phyloP scores from a whole-genome alignment of 1,140 invertebrate species.

The Pomacea maculata region DNA sequence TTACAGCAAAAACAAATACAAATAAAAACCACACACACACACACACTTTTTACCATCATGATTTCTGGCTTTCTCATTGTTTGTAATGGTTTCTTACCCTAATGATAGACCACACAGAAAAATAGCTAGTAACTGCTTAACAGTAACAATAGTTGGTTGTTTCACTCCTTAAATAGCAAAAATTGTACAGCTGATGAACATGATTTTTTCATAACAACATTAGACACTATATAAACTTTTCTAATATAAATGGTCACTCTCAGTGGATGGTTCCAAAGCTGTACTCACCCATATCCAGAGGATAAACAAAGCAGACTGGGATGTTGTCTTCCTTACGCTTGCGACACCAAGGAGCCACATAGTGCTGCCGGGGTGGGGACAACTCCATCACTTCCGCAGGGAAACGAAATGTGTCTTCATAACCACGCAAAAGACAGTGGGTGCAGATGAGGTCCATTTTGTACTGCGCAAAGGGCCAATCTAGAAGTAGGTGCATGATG shows the following conservation, averaged over 20 bases:
- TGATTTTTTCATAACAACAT: too few species aligned
- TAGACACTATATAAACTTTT: too few species aligned
- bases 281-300: conserved; percentile 51
- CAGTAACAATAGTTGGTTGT: too few species aligned
- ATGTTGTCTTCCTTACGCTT: conserved; percentile 37
- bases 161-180: too few species aligned
- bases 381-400: conserved; percentile 50
- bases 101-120: too few species aligned
- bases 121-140: too few species aligned
- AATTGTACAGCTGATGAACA: too few species aligned
- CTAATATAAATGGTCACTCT: too few species aligned
- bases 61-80: too few species aligned
- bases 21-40: conserved; percentile 1
- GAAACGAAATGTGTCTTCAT: conserved; percentile 43
- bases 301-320: conserved; percentile 53
- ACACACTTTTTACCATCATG: neutral
- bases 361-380: conserved; percentile 43
- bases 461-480: conserved; percentile 56
- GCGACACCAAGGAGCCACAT: conserved; percentile 42
- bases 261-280: too few species aligned
- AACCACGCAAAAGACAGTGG: conserved; percentile 49
- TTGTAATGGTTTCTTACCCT: too few species aligned
- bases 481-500: conserved; percentile 46
- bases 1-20: neutral
- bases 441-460: conserved; percentile 48